Percentiles rank a stretch among this genome's conserved stretches.
These are phyloP conservation scores for Pandion haliaetus DNA, from an alignment of 2,113 vertebrate genomes.

Conservation along the genomic window DNA sequence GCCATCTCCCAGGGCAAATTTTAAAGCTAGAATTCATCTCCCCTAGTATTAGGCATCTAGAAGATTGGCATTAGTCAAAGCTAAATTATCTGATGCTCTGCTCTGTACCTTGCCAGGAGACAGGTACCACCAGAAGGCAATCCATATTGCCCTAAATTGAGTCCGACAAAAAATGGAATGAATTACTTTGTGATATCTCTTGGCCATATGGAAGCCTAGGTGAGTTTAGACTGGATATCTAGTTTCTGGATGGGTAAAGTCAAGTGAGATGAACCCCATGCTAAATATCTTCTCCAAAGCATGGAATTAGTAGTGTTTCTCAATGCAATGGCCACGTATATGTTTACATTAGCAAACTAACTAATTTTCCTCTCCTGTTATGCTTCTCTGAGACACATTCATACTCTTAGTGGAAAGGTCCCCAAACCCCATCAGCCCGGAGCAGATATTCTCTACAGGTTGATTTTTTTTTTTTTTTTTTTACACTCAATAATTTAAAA, in stretches of 20 bases:
- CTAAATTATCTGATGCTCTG: background rate
- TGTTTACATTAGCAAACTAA: background rate
- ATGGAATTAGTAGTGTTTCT: background rate
- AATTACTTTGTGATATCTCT: background rate
- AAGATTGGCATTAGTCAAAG: background rate
- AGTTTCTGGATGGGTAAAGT: background rate
- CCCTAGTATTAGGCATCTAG: background rate
- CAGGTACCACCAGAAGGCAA: background rate
- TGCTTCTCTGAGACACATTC: background rate
- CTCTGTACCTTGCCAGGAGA: background rate
- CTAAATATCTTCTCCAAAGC: background rate
- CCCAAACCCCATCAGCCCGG: background rate
- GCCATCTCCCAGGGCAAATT: background rate
- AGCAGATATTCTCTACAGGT: background rate
- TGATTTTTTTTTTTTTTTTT: background rate
- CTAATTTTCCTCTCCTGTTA: background rate
- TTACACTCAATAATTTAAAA: background rate
- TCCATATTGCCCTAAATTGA: background rate
- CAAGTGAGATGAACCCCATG: background rate
- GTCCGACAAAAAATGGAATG: background rate
- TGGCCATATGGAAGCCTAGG: background rate
- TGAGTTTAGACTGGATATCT: background rate
- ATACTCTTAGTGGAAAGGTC: background rate
- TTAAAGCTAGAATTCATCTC: background rate
- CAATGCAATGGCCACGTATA: background rate